These are phyloP conservation scores for Subacronicta megacephala DNA, from an alignment of 2,888 invertebrate species.

Conservation along the genomic window DNA sequence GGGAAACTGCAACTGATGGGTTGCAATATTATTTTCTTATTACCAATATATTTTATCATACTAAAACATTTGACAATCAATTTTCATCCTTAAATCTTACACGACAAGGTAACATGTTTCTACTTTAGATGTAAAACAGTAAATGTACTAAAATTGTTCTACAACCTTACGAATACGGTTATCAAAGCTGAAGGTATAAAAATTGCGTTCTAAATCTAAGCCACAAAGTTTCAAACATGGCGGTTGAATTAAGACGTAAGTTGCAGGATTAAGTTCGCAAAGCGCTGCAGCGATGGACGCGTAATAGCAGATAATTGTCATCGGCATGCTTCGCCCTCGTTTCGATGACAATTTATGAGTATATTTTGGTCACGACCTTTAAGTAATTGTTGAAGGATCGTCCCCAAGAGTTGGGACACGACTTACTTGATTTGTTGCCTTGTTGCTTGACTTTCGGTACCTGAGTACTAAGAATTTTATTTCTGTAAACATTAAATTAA, in stretches of 20 bases:
- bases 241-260: slow-evolving; percentile 42
- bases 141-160: slow-evolving; percentile 27
- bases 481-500: slow-evolving; percentile 7
- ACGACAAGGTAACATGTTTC: slow-evolving; percentile 4
- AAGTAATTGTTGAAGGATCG: slow-evolving; percentile 76
- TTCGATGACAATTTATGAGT: slow-evolving; percentile 78
- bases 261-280: slow-evolving; percentile 42
- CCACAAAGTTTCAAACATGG: slow-evolving; percentile 20
- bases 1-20: slow-evolving; percentile 57
- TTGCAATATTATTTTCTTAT: slow-evolving; percentile 53
- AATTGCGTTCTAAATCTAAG: slow-evolving; percentile 39
- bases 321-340: slow-evolving; percentile 73
- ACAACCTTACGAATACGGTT: slow-evolving; percentile 45
- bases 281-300: slow-evolving; percentile 61
- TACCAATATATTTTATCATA: slow-evolving; percentile 27
- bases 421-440: slow-evolving; percentile 63
- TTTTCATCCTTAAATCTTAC: slow-evolving; percentile 10
- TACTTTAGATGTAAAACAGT: slow-evolving; percentile 1
- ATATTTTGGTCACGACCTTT: slow-evolving; percentile 80
- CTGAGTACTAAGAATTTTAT: slow-evolving; percentile 34
- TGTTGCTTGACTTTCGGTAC: slow-evolving; percentile 39
- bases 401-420: slow-evolving; percentile 66
- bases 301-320: slow-evolving; percentile 84
- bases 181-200: slow-evolving; percentile 30
- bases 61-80: slow-evolving; percentile 7